Evolutionary conservation across 1,140 invertebrate genomes (phyloP).

Genomic region (Parapsyche elsis): DNA sequence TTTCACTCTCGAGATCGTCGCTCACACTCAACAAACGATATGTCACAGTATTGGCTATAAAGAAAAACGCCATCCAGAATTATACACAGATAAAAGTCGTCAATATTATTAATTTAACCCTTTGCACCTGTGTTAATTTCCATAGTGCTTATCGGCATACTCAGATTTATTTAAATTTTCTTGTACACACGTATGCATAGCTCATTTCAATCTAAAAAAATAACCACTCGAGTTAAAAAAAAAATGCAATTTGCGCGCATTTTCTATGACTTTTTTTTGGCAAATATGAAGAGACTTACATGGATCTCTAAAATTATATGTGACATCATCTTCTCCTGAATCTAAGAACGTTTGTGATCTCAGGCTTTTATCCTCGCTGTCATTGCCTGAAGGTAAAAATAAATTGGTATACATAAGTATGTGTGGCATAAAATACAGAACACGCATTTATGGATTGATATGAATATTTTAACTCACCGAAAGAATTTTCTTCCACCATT

Average conservation of each 20-base stretch:
- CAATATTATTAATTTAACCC: not conserved
- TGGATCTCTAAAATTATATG: conserved; percentile 49
- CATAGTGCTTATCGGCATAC: conserved; percentile 2
- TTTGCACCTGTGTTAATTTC: conserved; percentile 3
- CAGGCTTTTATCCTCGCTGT: conserved; percentile 47
- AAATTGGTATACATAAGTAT: not conserved
- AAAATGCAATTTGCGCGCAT: not conserved
- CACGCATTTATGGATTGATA: conserved; percentile 19
- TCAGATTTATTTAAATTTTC: conserved; percentile 4
- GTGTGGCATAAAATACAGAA: conserved; percentile 2
- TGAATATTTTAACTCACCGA: conserved; percentile 59
- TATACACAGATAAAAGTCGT: not conserved
- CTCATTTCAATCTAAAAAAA: conserved; percentile 1
- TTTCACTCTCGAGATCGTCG: conserved; percentile 42
- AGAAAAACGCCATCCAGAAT: not conserved
- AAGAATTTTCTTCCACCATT: conserved; percentile 64
- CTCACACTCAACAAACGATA: conserved; percentile 49
- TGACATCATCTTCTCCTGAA: conserved; percentile 50
- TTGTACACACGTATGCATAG: not conserved
- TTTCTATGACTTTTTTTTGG: not conserved
- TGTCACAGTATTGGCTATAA: conserved; percentile 41
- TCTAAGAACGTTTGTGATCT: conserved; percentile 44
- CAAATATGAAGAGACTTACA: conserved; percentile 23
- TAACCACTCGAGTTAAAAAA: not conserved
- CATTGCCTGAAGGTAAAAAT: conserved; percentile 47